Conservation (phyloP, 1,140 invertebrate genomes). For the Leucophenga varia region DNA sequence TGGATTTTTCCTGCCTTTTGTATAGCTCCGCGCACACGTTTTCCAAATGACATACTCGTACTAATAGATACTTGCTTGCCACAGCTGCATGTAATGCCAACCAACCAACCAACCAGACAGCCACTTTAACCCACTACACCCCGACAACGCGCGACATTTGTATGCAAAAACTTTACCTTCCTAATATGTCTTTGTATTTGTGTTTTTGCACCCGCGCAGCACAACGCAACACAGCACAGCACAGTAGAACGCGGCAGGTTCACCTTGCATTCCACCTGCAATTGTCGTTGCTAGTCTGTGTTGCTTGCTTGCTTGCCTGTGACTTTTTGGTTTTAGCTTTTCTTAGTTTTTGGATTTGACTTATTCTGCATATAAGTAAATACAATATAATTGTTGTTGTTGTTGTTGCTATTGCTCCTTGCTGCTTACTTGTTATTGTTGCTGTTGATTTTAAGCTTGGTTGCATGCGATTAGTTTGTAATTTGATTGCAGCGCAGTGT, state of each 20-base stretch:
- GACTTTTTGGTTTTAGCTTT: too few species aligned
- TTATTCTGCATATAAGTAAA: too few species aligned
- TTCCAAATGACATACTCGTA: too few species aligned
- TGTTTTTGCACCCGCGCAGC: too few species aligned
- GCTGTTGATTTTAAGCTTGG: constrained; percentile 28
- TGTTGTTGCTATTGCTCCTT: constrained; percentile 10
- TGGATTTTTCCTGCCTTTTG: background rate
- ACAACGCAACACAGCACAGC: too few species aligned
- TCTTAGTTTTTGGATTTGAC: too few species aligned
- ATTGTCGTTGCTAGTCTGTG: constrained; percentile 20
- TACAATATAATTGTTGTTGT: constrained; percentile 11
- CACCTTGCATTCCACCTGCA: constrained; percentile 37
- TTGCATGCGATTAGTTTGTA: constrained; percentile 54
- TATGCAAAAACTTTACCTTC: too few species aligned
- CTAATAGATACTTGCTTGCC: too few species aligned
- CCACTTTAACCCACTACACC: constrained; percentile 8
- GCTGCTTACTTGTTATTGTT: constrained; percentile 18
- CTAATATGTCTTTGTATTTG: too few species aligned
- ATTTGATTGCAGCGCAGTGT: constrained; percentile 39
- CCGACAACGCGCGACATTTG: too few species aligned
- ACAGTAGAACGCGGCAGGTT: too few species aligned
- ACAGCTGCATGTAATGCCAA: background rate
- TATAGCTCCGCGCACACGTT: too few species aligned
- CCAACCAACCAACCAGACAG: constrained; percentile 9
- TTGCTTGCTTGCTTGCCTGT: constrained; percentile 5